Evolutionary conservation across 2,113 vertebrate species (phyloP), one percentile per base, ranked within the genome.

Genomic region (Balaeniceps rex): DNA sequence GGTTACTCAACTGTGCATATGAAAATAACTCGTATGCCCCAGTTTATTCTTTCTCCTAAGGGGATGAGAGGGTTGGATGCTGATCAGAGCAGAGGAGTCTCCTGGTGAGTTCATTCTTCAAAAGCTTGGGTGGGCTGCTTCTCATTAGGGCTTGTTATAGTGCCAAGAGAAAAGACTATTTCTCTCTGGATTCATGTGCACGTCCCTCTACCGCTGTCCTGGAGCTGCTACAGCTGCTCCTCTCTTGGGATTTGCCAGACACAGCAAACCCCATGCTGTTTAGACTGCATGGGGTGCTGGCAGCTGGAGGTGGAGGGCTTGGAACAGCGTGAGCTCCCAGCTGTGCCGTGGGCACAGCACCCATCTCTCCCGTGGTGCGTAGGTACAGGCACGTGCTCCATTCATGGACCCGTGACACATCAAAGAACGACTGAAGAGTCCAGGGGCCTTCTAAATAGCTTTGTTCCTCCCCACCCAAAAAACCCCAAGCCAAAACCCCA

Each of bases 71-170:
- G 83, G 64, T 57, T 97, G 95, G 94, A 97, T 72, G 74, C 95
- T 2, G 96, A 97, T 96, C 88, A 96, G 95, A 97, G 94, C 83
- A 42, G 86, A 90, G 75, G 42, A 87, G 31, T 57, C 86, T 91
- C 95, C 95, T 93, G 90, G 88, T 89, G 92, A 94, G 81, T 91
- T 90, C 52, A 69, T 93, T 94, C 95, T 97, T 95, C 94, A 93
- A 94, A 96, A 87, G 83, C 92, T 91, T 4, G 12, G 40, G 44
- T 57, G 40, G 92, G 60, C 96, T 97, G 96, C 72, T 96, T 95
- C 96, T 93, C 11, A 63, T 96, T 96, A 97, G 52, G 58, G 44
- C n/a, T 96, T 89, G 94, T 74, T 92, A 2, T 9, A 44, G 65
- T 22, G 95, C 95, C 96, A 97, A 68, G 69, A 84, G 80, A 81